Evolutionary conservation across 2,113 vertebrate genomes (phyloP), one percentile per base, ranked within the genome.

Genomic region (Lophura nycthemera): DNA sequence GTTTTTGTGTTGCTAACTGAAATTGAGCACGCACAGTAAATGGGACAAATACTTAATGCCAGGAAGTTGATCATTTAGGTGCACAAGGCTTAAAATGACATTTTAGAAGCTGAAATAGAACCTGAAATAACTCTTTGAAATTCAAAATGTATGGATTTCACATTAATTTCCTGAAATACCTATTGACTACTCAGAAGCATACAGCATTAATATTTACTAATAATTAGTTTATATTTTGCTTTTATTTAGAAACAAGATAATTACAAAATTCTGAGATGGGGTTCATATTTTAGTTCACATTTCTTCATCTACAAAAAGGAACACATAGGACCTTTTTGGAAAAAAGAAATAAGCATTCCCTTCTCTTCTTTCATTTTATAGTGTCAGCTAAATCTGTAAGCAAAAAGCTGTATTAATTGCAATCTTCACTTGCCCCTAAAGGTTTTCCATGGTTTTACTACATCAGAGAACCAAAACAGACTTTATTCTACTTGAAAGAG

Each of bases 21-120:
- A 84, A 93, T 15, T 71, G 79, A 92, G 84, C 42, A 75, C 20
- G 32, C 81, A 81, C 92, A 84, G 77, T 50, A 90, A 86, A 77
- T 32, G 8, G 27, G 32, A 77, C 92, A 92, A 67, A 67, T 10
- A 86, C 81, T 86, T 64, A 77, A 86, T 63, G 65, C 27, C 76
- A 67, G 4, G 30, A 88, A 70, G 21, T 12, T 38, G 34, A 56
- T 77, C 4, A 56, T 67, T 93, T 78, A 71, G 12, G 57, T 63
- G 30, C 34, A 60, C 17, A 59, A 79, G 38, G 40, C 48, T 69
- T 20, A 8, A 87, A 83, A 50, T 27, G 38, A 16, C 25, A 84
- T 83, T 74, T 66, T 42, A 89, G 92, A 82, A 67, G 38, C 6
- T 21, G 25, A 91, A 88, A 69, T 3, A 56, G 34, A 75, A 52